Base-by-base conservation (phyloP, 2,888 invertebrate genomes). In the Drosophila rubida region DNA sequence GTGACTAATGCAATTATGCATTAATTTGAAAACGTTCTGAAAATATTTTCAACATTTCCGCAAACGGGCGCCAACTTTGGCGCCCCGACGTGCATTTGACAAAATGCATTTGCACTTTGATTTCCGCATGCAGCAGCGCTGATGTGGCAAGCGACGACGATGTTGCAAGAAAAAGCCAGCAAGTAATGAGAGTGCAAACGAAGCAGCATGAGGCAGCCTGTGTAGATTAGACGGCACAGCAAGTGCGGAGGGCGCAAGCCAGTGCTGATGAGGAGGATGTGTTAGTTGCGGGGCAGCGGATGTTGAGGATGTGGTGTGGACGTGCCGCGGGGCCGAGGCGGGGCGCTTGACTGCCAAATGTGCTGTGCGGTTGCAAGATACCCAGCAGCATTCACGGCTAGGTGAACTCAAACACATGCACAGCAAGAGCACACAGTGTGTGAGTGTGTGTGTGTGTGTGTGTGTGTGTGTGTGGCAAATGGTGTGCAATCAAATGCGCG, bases 1-100 rank as follows among this genome's bases (percentile, higher is more conserved):
- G 88, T 80, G 82, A 53, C 80, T 80, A 87, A 86, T 87, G 84
- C 80, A 86, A 83, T 83, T 83, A 88, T 86, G 71, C 78, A 67
- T 88, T 86, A 85, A 83, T 83, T 69, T 77, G 54, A 49, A 58
- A 65, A 51, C 54, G 67, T 64, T 61, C 87, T 69, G 57, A 37
- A 64, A 68, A 80, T 68, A 67, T 69, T 78, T 80, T 48, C 70
- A 64, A 51, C 86, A 71, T 72, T 83, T 85, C 58, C 83, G 54
- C 61, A 66, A 68, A 68, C 22, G 63, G 46, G 49, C 66, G 77
- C 48, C 77, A 85, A 79, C 44, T 79, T 76, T 60, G 41, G 50
- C 39, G 54, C 19, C 57, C 65, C 11, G 30, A 48, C 25, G 25
- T 6, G 49, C 80, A 65, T 62, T 82, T 77, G 85, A 84, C 87